Conservation (phyloP, 2,888 invertebrate genomes). For the Globia sparganii region DNA sequence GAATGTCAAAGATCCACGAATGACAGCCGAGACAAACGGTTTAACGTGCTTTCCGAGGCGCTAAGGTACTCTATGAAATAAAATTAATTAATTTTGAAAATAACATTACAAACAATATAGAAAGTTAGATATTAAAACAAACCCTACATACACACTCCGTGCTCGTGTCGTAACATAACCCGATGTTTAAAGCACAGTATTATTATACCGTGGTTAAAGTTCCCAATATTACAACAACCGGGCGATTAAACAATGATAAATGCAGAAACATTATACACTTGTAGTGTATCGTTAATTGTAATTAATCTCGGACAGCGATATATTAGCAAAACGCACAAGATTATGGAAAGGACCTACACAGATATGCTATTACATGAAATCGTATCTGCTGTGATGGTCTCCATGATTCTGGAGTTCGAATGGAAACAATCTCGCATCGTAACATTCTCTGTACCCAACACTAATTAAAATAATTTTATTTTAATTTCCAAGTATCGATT, state of each 20-base stretch:
- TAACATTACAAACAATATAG: not conserved
- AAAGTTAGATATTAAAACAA: not conserved
- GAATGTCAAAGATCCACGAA: too few species aligned
- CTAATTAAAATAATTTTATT: too few species aligned
- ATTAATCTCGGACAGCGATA: slow-evolving; percentile 48
- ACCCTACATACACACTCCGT: not conserved
- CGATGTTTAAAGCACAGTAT: not conserved
- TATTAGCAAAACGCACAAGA: slow-evolving; percentile 42
- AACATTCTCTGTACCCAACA: not conserved
- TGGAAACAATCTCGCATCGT: slow-evolving; percentile 6
- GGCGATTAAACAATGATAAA: slow-evolving; percentile 56
- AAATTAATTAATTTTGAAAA: not conserved
- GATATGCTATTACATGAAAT: slow-evolving; percentile 62
- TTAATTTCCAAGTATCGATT: too few species aligned
- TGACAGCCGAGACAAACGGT: too few species aligned
- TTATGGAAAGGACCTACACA: slow-evolving; percentile 36
- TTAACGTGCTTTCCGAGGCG: not conserved
- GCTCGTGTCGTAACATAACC: slow-evolving; percentile 3
- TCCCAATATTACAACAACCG: slow-evolving; percentile 28
- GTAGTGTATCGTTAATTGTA: slow-evolving; percentile 54
- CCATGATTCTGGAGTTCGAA: not conserved
- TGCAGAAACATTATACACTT: slow-evolving; percentile 53
- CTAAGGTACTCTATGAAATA: not conserved
- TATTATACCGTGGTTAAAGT: slow-evolving; percentile 7
- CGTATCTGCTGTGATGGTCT: slow-evolving; percentile 41